Evolutionary conservation across 2,797 vertebrate species (phyloP).

Genomic region (Mastacembelus armatus): DNA sequence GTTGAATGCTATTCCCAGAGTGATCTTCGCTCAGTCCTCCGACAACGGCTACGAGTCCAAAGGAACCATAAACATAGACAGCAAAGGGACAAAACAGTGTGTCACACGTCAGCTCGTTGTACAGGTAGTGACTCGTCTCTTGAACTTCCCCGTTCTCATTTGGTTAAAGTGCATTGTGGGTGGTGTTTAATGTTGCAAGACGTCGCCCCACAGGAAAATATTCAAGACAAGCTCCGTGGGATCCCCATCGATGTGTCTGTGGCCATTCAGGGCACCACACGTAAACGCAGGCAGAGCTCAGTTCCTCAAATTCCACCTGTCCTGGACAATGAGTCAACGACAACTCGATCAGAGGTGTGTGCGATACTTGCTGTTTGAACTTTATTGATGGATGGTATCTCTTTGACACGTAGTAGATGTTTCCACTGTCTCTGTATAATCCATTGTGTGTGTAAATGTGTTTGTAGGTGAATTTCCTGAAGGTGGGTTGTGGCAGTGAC

Average conservation of each 20-base stretch:
- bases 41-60: slow-evolving; percentile 69
- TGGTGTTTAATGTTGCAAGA: not conserved
- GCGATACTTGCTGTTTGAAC: not conserved
- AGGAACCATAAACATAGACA: slow-evolving; percentile 78
- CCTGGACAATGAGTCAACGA: slow-evolving; percentile 82
- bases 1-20: slow-evolving; percentile 81
- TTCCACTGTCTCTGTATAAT: not conserved
- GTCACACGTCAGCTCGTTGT: slow-evolving; percentile 77
- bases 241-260: slow-evolving; percentile 90
- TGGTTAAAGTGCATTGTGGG: not conserved
- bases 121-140: slow-evolving; percentile 79
- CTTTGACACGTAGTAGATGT: not conserved
- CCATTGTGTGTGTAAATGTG: not conserved
- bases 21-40: slow-evolving; percentile 72
- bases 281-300: slow-evolving; percentile 80
- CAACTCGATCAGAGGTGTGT: slow-evolving; percentile 79
- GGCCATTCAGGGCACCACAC: slow-evolving; percentile 80
- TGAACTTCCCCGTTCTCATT: not conserved
- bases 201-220: slow-evolving; percentile 85
- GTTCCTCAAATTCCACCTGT: slow-evolving; percentile 84
- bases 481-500: slow-evolving; percentile 92
- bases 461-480: slow-evolving; percentile 90
- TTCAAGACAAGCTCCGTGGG: slow-evolving; percentile 91
- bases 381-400: not conserved
- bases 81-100: slow-evolving; percentile 83